Conservation (phyloP, 2,797 vertebrate species). For the Cossypha dichroa region DNA sequence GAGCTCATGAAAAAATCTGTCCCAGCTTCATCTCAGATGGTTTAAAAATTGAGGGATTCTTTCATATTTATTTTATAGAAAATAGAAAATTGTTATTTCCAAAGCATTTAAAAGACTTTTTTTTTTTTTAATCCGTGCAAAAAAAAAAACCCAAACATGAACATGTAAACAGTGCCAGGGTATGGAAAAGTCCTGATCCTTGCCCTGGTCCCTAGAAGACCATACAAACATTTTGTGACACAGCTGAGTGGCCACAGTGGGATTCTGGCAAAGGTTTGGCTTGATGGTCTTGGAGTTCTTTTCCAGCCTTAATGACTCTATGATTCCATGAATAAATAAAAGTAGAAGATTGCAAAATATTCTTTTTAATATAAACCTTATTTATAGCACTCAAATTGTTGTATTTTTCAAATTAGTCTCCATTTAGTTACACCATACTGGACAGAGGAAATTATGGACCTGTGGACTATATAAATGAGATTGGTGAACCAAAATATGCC, state of each 20-base stretch:
- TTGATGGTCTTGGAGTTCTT: background rate
- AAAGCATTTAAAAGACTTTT: background rate
- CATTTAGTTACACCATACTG: fast-evolving
- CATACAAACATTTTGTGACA: background rate
- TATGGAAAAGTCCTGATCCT: background rate
- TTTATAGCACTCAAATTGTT: background rate
- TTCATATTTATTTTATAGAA: background rate
- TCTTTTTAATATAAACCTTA: fast-evolving
- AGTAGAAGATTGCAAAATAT: background rate
- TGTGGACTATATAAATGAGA: background rate
- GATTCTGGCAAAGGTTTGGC: background rate
- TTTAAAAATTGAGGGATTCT: background rate
- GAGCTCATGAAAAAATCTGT: background rate
- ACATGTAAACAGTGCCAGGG: fast-evolving
- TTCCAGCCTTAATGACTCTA: background rate
- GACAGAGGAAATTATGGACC: too few species aligned
- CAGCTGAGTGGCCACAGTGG: fast-evolving
- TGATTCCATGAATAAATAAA: background rate
- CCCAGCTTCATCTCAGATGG: background rate
- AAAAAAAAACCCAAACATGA: background rate
- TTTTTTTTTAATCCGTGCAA: background rate
- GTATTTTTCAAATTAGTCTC: background rate
- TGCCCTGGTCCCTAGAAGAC: background rate
- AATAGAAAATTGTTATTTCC: background rate
- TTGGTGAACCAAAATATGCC: background rate